phyloP scores from a whole-genome alignment of 2,888 invertebrate species.

The Sminthurides aquaticus region DNA sequence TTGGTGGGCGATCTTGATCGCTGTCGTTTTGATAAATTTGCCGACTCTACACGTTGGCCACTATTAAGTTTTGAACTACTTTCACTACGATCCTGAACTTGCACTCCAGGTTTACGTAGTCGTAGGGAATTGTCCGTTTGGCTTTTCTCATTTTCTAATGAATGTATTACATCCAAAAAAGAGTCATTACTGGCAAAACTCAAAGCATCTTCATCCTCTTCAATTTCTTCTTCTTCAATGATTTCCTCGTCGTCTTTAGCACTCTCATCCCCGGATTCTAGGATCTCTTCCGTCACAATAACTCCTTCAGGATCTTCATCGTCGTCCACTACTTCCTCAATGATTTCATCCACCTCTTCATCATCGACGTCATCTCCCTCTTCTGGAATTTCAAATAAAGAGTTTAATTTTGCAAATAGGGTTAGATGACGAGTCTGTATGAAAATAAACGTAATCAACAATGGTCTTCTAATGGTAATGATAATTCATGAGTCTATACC shows the following conservation, averaged over 20 bases:
- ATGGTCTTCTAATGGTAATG: too few species aligned
- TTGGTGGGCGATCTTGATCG: background rate
- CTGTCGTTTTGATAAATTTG: background rate
- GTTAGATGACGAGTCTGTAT: too few species aligned
- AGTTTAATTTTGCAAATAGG: too few species aligned
- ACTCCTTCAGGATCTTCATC: conserved; percentile 22
- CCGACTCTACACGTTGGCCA: background rate
- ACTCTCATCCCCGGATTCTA: conserved; percentile 12
- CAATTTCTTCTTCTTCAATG: conserved; percentile 5
- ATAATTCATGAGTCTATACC: conserved; percentile 17
- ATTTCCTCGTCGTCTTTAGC: conserved; percentile 10
- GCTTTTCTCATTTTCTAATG: conserved; percentile 21
- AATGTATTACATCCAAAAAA: conserved; percentile 22
- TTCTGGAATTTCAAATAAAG: conserved; percentile 22
- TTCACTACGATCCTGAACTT: background rate
- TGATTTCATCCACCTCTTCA: conserved; percentile 39
- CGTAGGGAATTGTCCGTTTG: background rate
- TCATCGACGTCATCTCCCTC: conserved; percentile 38
- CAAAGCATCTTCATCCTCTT: conserved; percentile 24
- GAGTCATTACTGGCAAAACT: conserved; percentile 28
- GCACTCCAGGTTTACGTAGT: background rate
- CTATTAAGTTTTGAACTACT: background rate
- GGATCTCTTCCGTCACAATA: conserved; percentile 14
- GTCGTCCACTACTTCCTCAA: conserved; percentile 34
- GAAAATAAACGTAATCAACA: too few species aligned